These are phyloP conservation scores for Margarornis squamiger DNA, from an alignment of 2,797 vertebrate genomes.

Conservation along the genomic window DNA sequence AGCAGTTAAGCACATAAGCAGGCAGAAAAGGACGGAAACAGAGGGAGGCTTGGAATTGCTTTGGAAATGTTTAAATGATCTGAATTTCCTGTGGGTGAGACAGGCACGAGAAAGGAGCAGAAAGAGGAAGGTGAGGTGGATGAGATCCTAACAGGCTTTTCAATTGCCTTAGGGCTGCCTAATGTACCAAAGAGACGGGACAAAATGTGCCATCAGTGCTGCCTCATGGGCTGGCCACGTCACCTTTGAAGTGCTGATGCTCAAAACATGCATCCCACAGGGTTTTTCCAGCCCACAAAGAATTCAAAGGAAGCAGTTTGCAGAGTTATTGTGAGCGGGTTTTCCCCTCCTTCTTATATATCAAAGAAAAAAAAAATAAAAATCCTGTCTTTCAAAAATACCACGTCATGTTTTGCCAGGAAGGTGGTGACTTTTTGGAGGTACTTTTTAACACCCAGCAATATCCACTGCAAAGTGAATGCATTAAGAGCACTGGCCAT, in stretches of 20 bases:
- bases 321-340: not conserved
- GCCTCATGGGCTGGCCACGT: not conserved
- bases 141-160: not conserved
- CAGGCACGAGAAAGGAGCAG: not conserved
- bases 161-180: conserved; percentile 36
- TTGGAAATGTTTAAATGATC: not conserved
- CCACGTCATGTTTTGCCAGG: not conserved
- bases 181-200: conserved; percentile 10
- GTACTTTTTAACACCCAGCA: not conserved
- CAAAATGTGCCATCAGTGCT: conserved; percentile 40
- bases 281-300: not conserved
- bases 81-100: not conserved
- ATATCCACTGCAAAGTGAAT: not conserved
- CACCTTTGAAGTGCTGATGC: not conserved
- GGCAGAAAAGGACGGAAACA: not conserved
- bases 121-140: not conserved
- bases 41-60: not conserved
- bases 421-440: not conserved
- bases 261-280: not conserved
- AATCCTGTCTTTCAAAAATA: not conserved
- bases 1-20: not conserved
- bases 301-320: not conserved
- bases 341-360: no score
- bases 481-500: not conserved
- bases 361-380: not conserved